Evolutionary conservation across 1,140 invertebrate species (phyloP), one percentile per base, ranked within the genome.

Genomic region (Acyrthosiphon pisum): DNA sequence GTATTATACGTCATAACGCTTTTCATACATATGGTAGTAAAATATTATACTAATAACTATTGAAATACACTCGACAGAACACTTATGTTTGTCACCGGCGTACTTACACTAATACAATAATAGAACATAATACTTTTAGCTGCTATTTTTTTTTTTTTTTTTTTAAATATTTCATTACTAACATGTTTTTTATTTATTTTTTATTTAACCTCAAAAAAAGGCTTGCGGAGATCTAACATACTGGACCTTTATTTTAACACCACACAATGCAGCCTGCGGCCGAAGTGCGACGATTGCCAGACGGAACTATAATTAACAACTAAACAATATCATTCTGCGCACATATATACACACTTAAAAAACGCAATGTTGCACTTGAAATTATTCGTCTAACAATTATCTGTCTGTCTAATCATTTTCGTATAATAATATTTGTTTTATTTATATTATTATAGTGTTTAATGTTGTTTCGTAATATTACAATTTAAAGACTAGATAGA

Each of bases 161-260:
- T 48, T 50, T 48, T 6, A 93, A 93, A 93, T 93, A 93, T 93
- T 93, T 93, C 91, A 86, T n/a, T 93, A 93, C 91, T 93, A 93
- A 93, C 91, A 93, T 93, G 91, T 93, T 93, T 93, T 83, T 93
- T 93, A 84, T 93, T 81, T 83, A 92, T 92, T 92, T 93, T 92
- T 86, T 93, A 86, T 86, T 93, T 93, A 86, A 93, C 76, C 48
- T 86, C 81, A 41, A 93, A 93, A 93, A 93, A 93, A 93, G 91
- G 91, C 91, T 93, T 93, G 91, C 91, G 91, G 91, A 93, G 76
- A 93, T 93, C 91, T 93, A 93, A 93, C 91, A 93, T 86, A 93
- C 76, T 93, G 91, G 91, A 93, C 91, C 91, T 93, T 93, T 93
- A 93, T 93, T 93, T 93, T 93, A 93, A 93, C 91, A 93, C 91